These are phyloP conservation scores for Atlantisia rogersi DNA, from an alignment of 2,113 vertebrate species.

Conservation along the genomic window DNA sequence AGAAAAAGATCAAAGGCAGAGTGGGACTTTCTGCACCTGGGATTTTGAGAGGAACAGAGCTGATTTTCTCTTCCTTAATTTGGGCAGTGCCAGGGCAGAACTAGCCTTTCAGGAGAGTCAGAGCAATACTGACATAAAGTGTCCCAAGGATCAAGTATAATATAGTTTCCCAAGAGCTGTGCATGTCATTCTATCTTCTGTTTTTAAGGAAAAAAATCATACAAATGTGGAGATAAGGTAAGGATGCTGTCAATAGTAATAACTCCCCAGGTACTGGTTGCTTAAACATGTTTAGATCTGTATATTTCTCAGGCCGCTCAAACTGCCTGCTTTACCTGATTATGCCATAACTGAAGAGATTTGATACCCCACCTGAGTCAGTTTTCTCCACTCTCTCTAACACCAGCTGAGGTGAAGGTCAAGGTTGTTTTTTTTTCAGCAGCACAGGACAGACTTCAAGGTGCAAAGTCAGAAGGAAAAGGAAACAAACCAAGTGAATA, in stretches of 20 bases:
- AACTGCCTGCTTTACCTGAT: neutral
- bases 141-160: neutral
- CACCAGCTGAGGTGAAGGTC: neutral
- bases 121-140: neutral
- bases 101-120: neutral
- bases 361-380: neutral
- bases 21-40: neutral
- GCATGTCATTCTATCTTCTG: neutral
- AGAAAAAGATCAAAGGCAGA: constrained; percentile 24
- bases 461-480: neutral
- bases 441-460: neutral
- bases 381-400: neutral
- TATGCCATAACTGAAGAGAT: neutral
- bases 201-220: neutral
- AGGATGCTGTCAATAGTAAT: neutral
- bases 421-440: neutral
- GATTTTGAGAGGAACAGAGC: neutral
- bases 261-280: neutral
- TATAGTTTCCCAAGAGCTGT: neutral
- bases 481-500: neutral
- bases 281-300: neutral
- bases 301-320: neutral
- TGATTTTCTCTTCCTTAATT: constrained; percentile 8
- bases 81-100: neutral
- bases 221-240: neutral